These are phyloP conservation scores for Phainopepla nitens DNA, from an alignment of 2,113 vertebrate genomes.

Conservation along the genomic window DNA sequence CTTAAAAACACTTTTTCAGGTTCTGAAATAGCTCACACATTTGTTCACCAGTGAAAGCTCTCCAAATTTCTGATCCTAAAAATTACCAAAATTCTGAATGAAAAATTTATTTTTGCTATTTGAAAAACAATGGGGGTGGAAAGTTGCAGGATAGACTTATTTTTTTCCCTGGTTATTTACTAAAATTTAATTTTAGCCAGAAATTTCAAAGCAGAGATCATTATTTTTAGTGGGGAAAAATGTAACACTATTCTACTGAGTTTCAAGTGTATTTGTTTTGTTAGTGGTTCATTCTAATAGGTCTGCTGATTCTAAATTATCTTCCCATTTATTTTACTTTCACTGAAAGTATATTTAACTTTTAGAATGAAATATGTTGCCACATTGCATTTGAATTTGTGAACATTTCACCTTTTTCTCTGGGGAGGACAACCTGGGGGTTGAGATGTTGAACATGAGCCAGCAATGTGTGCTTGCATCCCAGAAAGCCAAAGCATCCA, in stretches of 20 bases:
- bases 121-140: neutral
- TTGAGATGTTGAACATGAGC: neutral
- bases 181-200: neutral
- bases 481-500: neutral
- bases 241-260: neutral
- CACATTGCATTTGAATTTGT: neutral
- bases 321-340: neutral
- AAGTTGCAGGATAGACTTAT: neutral
- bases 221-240: neutral
- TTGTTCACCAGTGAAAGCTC: neutral
- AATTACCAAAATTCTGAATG: neutral
- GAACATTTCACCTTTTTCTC: neutral
- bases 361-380: neutral
- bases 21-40: neutral
- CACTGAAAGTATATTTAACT: neutral
- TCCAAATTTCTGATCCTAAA: neutral
- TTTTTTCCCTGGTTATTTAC: neutral
- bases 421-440: neutral
- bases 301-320: neutral
- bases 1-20: neutral
- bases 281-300: neutral
- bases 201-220: neutral
- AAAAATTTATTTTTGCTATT: neutral
- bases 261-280: neutral
- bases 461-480: neutral